Evolutionary conservation across 92 coral and sea anemone species (phyloP).

Genomic region (Zoanthus sociatus): DNA sequence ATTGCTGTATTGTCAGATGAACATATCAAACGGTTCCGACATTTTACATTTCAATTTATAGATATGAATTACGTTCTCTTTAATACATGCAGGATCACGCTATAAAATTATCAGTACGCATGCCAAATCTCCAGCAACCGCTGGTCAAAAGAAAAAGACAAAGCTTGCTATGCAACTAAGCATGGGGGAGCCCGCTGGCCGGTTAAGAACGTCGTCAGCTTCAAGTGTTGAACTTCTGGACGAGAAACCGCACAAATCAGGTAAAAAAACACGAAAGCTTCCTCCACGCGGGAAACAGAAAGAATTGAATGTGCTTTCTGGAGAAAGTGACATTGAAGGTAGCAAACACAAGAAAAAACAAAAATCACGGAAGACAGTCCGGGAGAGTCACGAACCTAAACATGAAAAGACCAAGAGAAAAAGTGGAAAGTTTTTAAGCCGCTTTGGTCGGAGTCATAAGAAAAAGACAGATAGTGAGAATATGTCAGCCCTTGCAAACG

Average conservation of each 20-base stretch:
- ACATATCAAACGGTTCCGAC: too few species aligned
- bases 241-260: conserved; percentile 19
- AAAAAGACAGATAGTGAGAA: conserved; percentile 19
- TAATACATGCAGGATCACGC: conserved; percentile 8
- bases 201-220: conserved; percentile 24
- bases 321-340: conserved; percentile 28
- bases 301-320: conserved; percentile 19
- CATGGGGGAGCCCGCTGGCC: conserved; percentile 37
- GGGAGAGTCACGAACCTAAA: conserved; percentile 26
- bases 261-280: background rate
- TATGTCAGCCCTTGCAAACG: conserved; percentile 20
- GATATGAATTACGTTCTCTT: background rate
- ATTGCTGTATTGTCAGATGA: too few species aligned
- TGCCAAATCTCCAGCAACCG: conserved; percentile 27
- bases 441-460: conserved; percentile 45
- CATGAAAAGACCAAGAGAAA: conserved; percentile 36
- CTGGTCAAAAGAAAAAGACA: conserved; percentile 38
- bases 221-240: conserved; percentile 38
- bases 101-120: conserved; percentile 44
- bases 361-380: conserved; percentile 18
- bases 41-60: too few species aligned
- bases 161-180: conserved; percentile 41
- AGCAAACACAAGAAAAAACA: conserved; percentile 36
- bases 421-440: conserved; percentile 37
- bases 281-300: background rate